Percentiles rank a stretch among this genome's conserved stretches.
These are phyloP conservation scores for Rhipidura dahli DNA, from an alignment of 2,113 vertebrate species.

Conservation along the genomic window DNA sequence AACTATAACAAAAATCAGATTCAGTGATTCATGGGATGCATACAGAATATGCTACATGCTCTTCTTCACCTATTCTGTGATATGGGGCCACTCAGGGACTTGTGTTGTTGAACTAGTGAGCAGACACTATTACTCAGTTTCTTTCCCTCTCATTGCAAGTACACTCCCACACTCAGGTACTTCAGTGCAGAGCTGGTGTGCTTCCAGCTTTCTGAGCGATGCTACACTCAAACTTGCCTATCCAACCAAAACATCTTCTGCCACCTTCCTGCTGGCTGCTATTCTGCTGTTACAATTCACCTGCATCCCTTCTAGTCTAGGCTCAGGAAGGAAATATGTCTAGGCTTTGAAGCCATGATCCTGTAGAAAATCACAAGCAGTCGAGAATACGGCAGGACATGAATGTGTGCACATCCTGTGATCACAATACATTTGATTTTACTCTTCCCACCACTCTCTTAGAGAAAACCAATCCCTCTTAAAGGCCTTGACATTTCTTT, in stretches of 20 bases:
- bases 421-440: neutral
- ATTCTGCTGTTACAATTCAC: neutral
- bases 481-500: neutral
- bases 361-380: neutral
- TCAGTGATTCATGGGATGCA: neutral
- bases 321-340: neutral
- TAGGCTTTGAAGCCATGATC: neutral
- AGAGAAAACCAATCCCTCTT: neutral
- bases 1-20: neutral
- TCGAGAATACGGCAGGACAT: neutral
- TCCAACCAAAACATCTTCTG: neutral
- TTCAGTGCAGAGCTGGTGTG: neutral
- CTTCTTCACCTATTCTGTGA: neutral
- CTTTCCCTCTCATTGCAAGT: neutral
- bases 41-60: neutral
- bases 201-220: neutral
- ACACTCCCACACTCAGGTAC: neutral
- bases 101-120: neutral
- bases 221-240: rapidly evolving
- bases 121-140: neutral
- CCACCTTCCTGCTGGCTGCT: neutral
- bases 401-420: neutral
- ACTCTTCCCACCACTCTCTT: neutral
- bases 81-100: neutral
- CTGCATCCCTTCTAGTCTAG: neutral